phyloP scores from a whole-genome alignment of 2,888 invertebrate species.

The Lycophotia porphyrea region DNA sequence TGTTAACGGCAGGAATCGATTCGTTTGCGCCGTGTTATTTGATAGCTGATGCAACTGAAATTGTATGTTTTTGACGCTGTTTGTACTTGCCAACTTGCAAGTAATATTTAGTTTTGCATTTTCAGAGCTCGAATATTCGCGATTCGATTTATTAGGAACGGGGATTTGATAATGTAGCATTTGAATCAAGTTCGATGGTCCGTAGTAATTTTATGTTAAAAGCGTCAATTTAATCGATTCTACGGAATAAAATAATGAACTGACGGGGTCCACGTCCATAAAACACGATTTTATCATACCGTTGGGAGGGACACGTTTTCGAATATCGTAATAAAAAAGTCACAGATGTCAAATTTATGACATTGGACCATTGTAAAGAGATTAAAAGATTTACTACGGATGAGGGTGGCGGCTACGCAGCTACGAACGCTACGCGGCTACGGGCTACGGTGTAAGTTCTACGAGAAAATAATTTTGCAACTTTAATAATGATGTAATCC shows the following conservation, averaged over 20 bases:
- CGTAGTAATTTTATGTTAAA: slow-evolving; percentile 68
- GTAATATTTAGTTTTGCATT: slow-evolving; percentile 44
- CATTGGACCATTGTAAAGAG: slow-evolving; percentile 89
- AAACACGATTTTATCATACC: slow-evolving; percentile 90
- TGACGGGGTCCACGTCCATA: slow-evolving; percentile 84
- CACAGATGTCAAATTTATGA: slow-evolving; percentile 90
- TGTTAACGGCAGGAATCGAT: slow-evolving; percentile 76
- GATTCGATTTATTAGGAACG: slow-evolving; percentile 40
- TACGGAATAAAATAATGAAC: slow-evolving; percentile 88
- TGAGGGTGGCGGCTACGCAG: slow-evolving; percentile 73
- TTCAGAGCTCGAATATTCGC: slow-evolving; percentile 34
- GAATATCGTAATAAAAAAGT: slow-evolving; percentile 90
- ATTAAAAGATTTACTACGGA: slow-evolving; percentile 89
- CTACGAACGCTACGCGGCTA: slow-evolving; percentile 70
- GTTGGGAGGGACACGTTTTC: slow-evolving; percentile 88
- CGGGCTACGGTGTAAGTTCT: slow-evolving; percentile 76
- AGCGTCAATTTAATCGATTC: slow-evolving; percentile 84
- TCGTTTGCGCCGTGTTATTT: slow-evolving; percentile 68
- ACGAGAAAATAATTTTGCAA: slow-evolving; percentile 76
- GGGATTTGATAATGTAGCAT: slow-evolving; percentile 47
- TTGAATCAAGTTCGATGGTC: slow-evolving; percentile 61
- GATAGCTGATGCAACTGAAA: slow-evolving; percentile 69
- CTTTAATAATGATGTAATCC: slow-evolving; percentile 79
- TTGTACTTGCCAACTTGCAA: slow-evolving; percentile 44
- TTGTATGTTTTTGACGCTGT: slow-evolving; percentile 54